phyloP scores from a whole-genome alignment of 92 coral and sea anemone species.

The Porites evermanni region DNA sequence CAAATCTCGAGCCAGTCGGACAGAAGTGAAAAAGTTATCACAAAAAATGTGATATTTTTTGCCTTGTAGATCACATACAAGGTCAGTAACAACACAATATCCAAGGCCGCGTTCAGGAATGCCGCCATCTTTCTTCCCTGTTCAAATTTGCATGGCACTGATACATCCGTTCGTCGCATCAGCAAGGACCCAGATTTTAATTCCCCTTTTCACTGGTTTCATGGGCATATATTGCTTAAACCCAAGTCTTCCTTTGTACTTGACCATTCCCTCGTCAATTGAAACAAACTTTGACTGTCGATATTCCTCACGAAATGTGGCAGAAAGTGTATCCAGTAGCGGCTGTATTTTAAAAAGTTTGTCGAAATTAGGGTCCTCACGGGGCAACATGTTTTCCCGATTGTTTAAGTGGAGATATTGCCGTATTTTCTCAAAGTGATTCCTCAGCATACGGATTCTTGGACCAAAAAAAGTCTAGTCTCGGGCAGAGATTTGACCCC shows the following conservation, averaged over 20 bases:
- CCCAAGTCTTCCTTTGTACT: slow-evolving; percentile 46
- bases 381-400: neutral
- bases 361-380: slow-evolving; percentile 27
- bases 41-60: slow-evolving; percentile 51
- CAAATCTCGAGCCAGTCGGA: slow-evolving; percentile 29
- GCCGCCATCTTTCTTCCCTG: slow-evolving; percentile 16
- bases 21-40: slow-evolving; percentile 49
- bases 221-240: slow-evolving; percentile 52
- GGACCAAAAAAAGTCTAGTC: slow-evolving; percentile 12
- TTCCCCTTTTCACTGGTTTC: slow-evolving; percentile 48
- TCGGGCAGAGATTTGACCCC: slow-evolving; percentile 21
- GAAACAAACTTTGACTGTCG: slow-evolving; percentile 23
- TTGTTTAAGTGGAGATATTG: slow-evolving; percentile 31
- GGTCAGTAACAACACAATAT: slow-evolving; percentile 29
- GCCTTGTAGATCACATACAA: slow-evolving; percentile 4
- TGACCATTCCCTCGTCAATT: slow-evolving; percentile 55
- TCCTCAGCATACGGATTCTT: slow-evolving; percentile 6
- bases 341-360: slow-evolving; percentile 51
- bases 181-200: slow-evolving; percentile 61
- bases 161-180: slow-evolving; percentile 44
- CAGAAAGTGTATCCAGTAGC: slow-evolving; percentile 13
- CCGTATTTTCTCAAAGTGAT: slow-evolving; percentile 32
- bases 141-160: slow-evolving; percentile 34
- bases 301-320: slow-evolving; percentile 2
- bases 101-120: slow-evolving; percentile 35